These are phyloP conservation scores for Diarsia rubi DNA, from an alignment of 2,888 invertebrate species.

Conservation along the genomic window DNA sequence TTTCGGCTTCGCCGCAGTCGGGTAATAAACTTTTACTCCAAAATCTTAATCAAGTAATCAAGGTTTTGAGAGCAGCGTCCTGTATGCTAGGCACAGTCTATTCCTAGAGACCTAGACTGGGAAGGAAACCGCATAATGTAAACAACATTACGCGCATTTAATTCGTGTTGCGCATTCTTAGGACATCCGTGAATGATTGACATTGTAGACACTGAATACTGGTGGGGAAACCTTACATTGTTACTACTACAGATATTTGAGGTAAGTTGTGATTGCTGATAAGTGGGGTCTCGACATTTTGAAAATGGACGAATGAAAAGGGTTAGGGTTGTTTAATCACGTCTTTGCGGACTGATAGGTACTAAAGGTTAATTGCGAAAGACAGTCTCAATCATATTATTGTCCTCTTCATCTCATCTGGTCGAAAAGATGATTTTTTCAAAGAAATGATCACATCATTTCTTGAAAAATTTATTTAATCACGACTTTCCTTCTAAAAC, in stretches of 20 bases:
- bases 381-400: no score
- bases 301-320: no score
- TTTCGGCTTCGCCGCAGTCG: no score
- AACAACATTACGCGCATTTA: conserved; percentile 19
- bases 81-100: conserved; percentile 3
- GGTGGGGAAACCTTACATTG: not conserved
- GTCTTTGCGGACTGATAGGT: no score
- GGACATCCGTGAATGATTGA: conserved; percentile 43
- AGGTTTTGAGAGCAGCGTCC: conserved; percentile 41
- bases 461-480: no score
- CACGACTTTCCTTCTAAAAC: not conserved
- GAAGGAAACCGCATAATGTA: conserved; percentile 43
- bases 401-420: no score
- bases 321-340: no score
- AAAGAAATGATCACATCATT: no score
- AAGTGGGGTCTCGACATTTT: not conserved
- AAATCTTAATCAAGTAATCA: no score
- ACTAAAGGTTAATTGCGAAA: no score
- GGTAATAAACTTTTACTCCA: no score
- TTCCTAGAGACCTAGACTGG: conserved; percentile 24
- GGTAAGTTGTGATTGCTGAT: not conserved
- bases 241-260: not conserved
- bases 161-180: conserved; percentile 39
- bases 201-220: not conserved
- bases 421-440: no score